These are phyloP conservation scores for Bedellia somnulentella DNA, from an alignment of 2,888 invertebrate species.

Conservation along the genomic window DNA sequence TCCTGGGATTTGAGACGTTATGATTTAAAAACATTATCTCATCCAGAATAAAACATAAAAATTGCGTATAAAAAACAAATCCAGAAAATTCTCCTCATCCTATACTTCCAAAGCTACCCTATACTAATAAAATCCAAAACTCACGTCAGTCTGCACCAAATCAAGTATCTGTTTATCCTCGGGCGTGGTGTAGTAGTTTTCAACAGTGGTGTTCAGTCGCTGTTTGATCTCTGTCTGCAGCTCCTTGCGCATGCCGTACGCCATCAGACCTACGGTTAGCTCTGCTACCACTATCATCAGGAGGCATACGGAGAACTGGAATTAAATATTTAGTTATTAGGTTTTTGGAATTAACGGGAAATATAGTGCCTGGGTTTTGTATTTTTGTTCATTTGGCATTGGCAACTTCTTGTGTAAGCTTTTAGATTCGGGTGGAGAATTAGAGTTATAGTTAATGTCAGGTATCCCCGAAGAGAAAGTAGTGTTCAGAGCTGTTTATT, in stretches of 20 bases:
- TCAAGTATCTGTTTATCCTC: conserved; percentile 78
- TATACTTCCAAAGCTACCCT: not conserved
- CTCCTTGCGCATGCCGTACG: conserved; percentile 74
- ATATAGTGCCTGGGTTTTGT: no score
- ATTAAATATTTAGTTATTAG: conserved; percentile 9
- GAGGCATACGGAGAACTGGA: conserved; percentile 76
- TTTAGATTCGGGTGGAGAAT: not conserved
- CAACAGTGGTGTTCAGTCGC: conserved; percentile 73
- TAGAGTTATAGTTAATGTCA: not conserved
- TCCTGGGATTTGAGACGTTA: not conserved
- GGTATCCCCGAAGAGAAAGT: not conserved
- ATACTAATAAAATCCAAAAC: conserved; percentile 17
- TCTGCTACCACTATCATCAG: conserved; percentile 81
- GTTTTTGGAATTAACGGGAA: no score
- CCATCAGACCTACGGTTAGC: conserved; percentile 81
- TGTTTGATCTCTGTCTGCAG: conserved; percentile 67
- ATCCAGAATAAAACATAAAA: no score
- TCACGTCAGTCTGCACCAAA: conserved; percentile 83
- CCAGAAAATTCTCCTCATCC: not conserved
- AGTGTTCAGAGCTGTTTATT: not conserved
- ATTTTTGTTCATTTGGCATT: not conserved
- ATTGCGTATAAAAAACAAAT: no score
- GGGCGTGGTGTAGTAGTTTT: conserved; percentile 64
- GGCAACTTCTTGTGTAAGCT: not conserved
- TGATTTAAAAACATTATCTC: no score